Evolutionary conservation across 2,888 invertebrate species (phyloP), one percentile per base, ranked within the genome.

Genomic region (Acanthopleura granulata): DNA sequence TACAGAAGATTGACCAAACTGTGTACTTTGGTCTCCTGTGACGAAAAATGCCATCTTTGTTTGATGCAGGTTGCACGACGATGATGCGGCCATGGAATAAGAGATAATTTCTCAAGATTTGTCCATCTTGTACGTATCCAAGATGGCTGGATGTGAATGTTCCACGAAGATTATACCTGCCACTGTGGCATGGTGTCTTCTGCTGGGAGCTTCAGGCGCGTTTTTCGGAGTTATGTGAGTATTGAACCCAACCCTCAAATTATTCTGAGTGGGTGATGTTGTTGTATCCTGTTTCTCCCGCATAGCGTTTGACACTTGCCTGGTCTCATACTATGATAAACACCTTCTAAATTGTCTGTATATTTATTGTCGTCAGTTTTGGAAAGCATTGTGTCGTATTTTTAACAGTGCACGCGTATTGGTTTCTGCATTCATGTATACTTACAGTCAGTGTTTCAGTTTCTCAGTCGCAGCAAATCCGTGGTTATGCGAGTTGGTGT

Each of bases 221-320:
- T 98, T 98, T 94, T 98, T 97, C 93, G 96, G 95, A 92, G 98
- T 95, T 92, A 97, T 97, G 98, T 98, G 93, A 97, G 97, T 97
- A 74, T 74, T 75, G 66, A 12, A 57, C 22, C n/a, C 57, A 40
- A 40, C 40, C 40, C 40, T 9, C 40, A 40, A 40, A 57, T 57
- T 57, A n/a, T 57, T 57, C 57, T 57, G n/a, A n/a, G 57, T n/a
- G 18, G 57, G 18, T 57, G 16, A 72, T 74, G n/a, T 72, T 74
- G n/a, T 72, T 25, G 51, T 73, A 29, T 49, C 72, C 22, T 40
- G 61, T 61, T 69, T 73, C 40, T 51, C 49, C 29, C 40, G 9
- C 40, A 30, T 27, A 29, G 50, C 50, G 22, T 76, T 75, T 74
- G 50, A 72, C 22, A 62, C 80, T 77, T 75, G 73, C 77, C 76